Evolutionary conservation across 1,140 invertebrate species (phyloP).

Genomic region (Philopotamus ludificatus): DNA sequence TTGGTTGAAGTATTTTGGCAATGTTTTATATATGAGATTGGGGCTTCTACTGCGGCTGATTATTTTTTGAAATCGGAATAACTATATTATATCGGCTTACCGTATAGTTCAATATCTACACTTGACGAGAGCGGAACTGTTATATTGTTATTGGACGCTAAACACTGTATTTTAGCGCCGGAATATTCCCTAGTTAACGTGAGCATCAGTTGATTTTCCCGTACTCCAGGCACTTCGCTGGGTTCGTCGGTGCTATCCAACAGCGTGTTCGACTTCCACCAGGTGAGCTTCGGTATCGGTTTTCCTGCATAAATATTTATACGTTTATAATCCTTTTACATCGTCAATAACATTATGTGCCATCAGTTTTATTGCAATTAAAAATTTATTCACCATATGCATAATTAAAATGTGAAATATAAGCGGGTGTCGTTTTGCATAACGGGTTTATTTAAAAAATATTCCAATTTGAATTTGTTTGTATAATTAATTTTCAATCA

Average conservation of each 20-base stretch:
- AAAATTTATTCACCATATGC: too few species aligned
- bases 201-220: conserved; percentile 63
- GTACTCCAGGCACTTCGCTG: conserved; percentile 57
- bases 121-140: conserved; percentile 54
- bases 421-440: too few species aligned
- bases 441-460: too few species aligned
- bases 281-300: conserved; percentile 64
- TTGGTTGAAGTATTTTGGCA: too few species aligned
- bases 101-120: conserved; percentile 50
- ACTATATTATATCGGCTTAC: conserved; percentile 45
- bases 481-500: too few species aligned
- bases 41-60: too few species aligned
- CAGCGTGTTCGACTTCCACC: conserved; percentile 67
- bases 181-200: conserved; percentile 61
- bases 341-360: neutral
- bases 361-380: too few species aligned
- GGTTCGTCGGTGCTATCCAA: conserved; percentile 67
- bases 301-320: too few species aligned
- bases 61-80: too few species aligned
- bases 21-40: too few species aligned
- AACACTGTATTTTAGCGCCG: conserved; percentile 60
- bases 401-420: too few species aligned
- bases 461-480: too few species aligned
- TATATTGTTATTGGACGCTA: conserved; percentile 69
- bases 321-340: neutral